Evolutionary conservation across 92 coral and sea anemone species (phyloP).

Genomic region (Micromussa lordhowensis): DNA sequence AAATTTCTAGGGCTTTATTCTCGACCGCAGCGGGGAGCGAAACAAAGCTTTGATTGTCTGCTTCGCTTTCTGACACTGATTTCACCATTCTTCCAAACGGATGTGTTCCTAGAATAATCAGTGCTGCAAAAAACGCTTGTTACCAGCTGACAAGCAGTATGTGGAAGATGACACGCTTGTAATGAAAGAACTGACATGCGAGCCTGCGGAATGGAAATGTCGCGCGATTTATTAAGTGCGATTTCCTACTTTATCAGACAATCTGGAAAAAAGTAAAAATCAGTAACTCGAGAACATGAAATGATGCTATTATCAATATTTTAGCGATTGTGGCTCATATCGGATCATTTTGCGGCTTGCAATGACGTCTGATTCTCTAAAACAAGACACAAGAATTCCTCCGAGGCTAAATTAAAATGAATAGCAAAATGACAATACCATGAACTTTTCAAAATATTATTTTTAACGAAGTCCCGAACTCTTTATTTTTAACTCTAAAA

Average conservation of each 20-base stretch:
- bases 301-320: neutral
- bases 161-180: conserved; percentile 15
- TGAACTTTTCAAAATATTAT: neutral
- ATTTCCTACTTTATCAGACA: neutral
- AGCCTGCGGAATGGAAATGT: neutral
- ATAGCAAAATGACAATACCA: neutral
- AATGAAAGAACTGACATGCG: neutral
- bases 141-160: neutral
- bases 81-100: neutral
- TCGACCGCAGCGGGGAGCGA: neutral
- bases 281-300: neutral
- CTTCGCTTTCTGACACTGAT: neutral
- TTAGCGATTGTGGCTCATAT: neutral
- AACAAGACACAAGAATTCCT: conserved; percentile 2
- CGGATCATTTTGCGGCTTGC: neutral
- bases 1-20: neutral
- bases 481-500: neutral
- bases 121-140: neutral
- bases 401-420: conserved; percentile 3
- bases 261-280: conserved; percentile 15
- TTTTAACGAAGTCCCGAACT: neutral
- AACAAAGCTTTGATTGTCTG: conserved; percentile 10
- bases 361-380: conserved; percentile 7
- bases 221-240: neutral
- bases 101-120: neutral